phyloP scores from a whole-genome alignment of 2,888 invertebrate genomes.

The Tineola bisselliella region DNA sequence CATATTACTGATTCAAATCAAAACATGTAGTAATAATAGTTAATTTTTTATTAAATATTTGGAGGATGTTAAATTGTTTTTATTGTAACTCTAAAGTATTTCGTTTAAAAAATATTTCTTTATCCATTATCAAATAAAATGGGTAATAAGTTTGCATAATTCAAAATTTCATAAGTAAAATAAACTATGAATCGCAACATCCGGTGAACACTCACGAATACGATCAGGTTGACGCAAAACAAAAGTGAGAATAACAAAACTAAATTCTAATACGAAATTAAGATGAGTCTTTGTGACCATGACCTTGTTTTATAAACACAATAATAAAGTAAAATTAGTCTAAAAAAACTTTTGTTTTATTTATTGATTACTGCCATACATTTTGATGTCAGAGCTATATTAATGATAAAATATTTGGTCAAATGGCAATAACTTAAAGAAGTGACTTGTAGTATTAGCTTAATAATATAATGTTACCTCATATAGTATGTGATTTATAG shows the following conservation, averaged over 20 bases:
- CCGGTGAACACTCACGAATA: neutral
- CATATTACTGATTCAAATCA: no score
- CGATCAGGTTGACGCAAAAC: neutral
- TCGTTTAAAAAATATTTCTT: no score
- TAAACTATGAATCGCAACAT: slow-evolving; percentile 3
- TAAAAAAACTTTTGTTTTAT: no score
- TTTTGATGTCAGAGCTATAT: no score
- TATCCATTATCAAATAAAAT: no score
- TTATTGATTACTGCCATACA: no score
- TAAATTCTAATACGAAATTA: neutral
- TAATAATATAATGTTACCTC: neutral
- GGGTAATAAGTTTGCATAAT: neutral
- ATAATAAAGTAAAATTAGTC: no score
- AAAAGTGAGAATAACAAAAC: neutral
- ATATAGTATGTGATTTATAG: neutral
- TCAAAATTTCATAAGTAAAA: neutral
- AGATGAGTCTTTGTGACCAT: neutral
- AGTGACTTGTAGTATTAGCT: neutral
- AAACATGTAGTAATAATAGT: no score
- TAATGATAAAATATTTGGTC: no score
- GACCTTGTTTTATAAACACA: neutral
- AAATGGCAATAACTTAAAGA: neutral
- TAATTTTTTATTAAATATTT: no score
- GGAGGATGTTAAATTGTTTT: no score
- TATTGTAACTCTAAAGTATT: no score